Evolutionary conservation across 2,797 vertebrate species (phyloP).

Genomic region (Echeneis naucrates): DNA sequence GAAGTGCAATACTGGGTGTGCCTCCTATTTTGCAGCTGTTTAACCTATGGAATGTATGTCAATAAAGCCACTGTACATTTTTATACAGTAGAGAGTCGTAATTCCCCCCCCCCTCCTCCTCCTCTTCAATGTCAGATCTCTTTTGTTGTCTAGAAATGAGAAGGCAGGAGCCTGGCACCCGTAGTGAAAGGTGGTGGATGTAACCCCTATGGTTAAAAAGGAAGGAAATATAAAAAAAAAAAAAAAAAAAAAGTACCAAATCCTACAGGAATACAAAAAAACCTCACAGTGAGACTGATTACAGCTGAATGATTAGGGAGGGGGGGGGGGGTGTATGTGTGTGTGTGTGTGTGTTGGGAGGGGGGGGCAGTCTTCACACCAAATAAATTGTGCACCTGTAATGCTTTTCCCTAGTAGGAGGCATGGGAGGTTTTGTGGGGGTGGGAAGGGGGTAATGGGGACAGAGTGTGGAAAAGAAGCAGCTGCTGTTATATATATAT

Average conservation of each 20-base stretch:
- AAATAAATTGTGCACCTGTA: constrained; percentile 84
- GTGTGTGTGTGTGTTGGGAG: no score
- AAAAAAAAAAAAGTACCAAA: constrained; percentile 73
- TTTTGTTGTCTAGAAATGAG: constrained; percentile 78
- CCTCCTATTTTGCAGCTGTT: constrained; percentile 99
- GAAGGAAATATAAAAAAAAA: no score
- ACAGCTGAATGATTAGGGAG: constrained; percentile 73
- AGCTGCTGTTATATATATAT: constrained; percentile 87
- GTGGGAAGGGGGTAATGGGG: constrained; percentile 43
- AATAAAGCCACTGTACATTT: constrained; percentile 99
- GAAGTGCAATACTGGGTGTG: constrained; percentile 99
- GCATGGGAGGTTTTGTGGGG: constrained; percentile 51
- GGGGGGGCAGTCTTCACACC: constrained; percentile 82
- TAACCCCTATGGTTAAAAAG: constrained; percentile 63
- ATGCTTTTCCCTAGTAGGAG: constrained; percentile 78
- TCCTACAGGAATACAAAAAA: constrained; percentile 66
- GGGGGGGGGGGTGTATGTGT: no score
- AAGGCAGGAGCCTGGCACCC: constrained; percentile 72
- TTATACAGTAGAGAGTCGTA: constrained; percentile 93
- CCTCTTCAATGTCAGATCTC: constrained; percentile 79
- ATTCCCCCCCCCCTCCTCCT: constrained; percentile 73
- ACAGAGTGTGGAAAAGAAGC: constrained; percentile 73
- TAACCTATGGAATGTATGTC: constrained; percentile 99
- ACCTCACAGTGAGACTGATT: constrained; percentile 66
- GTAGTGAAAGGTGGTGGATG: constrained; percentile 74